Conservation (phyloP, 2,113 vertebrate species). For the Actinemys pallida region DNA sequence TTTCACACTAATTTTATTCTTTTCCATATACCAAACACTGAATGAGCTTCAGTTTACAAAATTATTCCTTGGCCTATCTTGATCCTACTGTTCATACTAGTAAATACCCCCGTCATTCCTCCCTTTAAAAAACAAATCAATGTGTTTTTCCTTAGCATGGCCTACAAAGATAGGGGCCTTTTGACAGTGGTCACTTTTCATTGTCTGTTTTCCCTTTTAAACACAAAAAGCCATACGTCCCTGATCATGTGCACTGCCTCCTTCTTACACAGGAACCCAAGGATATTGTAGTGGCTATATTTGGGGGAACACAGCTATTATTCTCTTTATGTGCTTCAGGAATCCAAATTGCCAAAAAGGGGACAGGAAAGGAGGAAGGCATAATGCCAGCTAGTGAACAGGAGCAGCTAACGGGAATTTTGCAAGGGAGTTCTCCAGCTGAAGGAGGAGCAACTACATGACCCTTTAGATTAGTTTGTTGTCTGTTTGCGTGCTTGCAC, state of each 20-base stretch:
- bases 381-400: too few species aligned
- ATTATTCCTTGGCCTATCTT: neutral
- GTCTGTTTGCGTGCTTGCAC: too few species aligned
- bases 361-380: neutral
- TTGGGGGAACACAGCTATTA: neutral
- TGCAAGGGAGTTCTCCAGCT: too few species aligned
- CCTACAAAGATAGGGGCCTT: neutral
- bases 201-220: neutral
- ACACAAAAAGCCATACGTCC: neutral
- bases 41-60: neutral
- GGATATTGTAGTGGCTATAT: neutral
- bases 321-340: neutral
- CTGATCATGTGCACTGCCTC: neutral
- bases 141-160: neutral
- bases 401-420: too few species aligned
- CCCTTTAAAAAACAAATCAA: neutral
- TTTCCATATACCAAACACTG: neutral
- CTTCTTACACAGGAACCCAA: neutral
- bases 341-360: neutral
- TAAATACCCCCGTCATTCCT: neutral
- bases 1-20: neutral
- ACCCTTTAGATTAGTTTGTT: too few species aligned
- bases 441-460: too few species aligned
- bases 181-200: neutral
- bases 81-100: neutral